Base-by-base conservation (phyloP, 2,888 invertebrate genomes). In the Megalurothrips usitatus region DNA sequence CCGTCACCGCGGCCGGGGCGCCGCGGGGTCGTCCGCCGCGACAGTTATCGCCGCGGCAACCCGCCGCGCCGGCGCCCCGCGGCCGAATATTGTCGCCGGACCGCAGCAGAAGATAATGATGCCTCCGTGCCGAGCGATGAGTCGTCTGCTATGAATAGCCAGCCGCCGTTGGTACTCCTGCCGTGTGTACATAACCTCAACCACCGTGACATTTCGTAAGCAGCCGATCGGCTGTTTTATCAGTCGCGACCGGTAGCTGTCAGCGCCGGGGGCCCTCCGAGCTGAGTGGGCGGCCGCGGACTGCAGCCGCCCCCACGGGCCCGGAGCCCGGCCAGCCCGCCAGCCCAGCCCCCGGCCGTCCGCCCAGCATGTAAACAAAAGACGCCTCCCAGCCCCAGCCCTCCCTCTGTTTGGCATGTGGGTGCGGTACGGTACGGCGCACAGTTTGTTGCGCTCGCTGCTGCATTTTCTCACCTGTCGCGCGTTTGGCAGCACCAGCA, bases 121-220 rank as follows among this genome's bases (percentile, higher is more conserved):
- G 68, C 9, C 26, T 75, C 23, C 68, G 68, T 8, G 26, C 17
- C 34, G 34, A 43, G 34, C 58, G 58, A 17, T 58, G 58, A 26
- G 26, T 75, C 68, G 68, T 75, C 68, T 75, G 68, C 68, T 75
- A 75, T 75, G 68, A 75, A 58, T 58, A 23, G 68, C 23, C 23
- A 0, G 17, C 23, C 14, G 58, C 1, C 11, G 10, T 75, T 75
- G 68, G 68, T 26, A 75, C 23, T 26, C 68, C 68, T 75, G 68
- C 26, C 10, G 26, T 12, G 68, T 23, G 68, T 23, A 23, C 68
- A 75, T 75, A 75, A 75, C 68, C 68, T 75, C 68, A 75, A 75
- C 6, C 23, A 75, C 9, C 68, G 23, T 75, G 68, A 75, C 68
- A 26, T 75, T 75, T 26, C 68, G 68, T 75, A 75, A 75, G 26